These are phyloP conservation scores for Myripristis murdjan DNA, from an alignment of 2,797 vertebrate genomes.

Conservation along the genomic window DNA sequence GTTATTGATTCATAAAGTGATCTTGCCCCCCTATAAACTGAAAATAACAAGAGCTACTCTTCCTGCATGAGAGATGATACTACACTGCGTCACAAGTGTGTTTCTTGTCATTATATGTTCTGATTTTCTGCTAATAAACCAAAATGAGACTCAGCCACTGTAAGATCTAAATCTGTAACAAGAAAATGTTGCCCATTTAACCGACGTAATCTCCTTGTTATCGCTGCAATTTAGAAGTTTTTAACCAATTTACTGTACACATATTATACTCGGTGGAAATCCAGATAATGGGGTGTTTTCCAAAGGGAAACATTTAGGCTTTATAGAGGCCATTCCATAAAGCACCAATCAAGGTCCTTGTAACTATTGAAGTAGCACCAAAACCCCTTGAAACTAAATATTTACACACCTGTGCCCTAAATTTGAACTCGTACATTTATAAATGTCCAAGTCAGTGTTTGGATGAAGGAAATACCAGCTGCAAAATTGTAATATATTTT, in stretches of 20 bases:
- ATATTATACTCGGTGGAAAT: not conserved
- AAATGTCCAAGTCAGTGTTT: no score
- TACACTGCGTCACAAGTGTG: constrained; percentile 19
- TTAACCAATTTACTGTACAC: not conserved
- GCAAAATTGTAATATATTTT: no score
- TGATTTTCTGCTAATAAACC: constrained; percentile 8
- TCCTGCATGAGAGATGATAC: constrained; percentile 6
- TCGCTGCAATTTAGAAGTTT: constrained; percentile 8
- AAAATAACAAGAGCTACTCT: constrained; percentile 18
- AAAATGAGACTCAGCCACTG: not conserved
- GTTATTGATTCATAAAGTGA: not conserved
- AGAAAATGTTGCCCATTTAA: not conserved
- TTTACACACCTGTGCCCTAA: no score
- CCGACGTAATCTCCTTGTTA: not conserved
- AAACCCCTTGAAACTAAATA: no score
- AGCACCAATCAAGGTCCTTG: no score
- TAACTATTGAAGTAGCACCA: no score
- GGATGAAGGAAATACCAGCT: no score
- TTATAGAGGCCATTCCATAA: no score
- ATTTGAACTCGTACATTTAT: no score
- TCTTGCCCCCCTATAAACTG: constrained; percentile 17
- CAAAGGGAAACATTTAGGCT: no score
- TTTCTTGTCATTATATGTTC: constrained; percentile 45
- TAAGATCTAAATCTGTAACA: not conserved
- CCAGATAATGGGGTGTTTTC: not conserved